phyloP scores from a whole-genome alignment of 1,140 invertebrate genomes.

The Drosophila quadrilineata region DNA sequence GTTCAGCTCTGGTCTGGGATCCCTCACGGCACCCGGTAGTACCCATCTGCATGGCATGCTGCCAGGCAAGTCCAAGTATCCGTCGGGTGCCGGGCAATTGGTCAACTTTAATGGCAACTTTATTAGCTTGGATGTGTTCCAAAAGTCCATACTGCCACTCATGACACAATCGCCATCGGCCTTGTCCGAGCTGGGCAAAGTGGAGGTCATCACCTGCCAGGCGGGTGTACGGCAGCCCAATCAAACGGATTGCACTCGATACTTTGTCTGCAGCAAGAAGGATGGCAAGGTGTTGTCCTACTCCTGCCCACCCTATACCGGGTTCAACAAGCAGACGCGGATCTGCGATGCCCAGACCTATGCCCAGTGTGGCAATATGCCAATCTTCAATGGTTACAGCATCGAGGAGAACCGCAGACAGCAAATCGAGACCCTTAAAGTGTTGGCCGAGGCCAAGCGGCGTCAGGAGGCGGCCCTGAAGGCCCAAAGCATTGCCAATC shows the following conservation, averaged over 20 bases:
- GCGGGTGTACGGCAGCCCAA: conserved; percentile 82
- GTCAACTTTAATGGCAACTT: conserved; percentile 78
- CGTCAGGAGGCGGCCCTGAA: conserved; percentile 64
- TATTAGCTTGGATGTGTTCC: conserved; percentile 72
- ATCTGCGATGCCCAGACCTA: conserved; percentile 81
- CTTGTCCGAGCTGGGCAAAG: conserved; percentile 52
- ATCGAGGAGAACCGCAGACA: conserved; percentile 62
- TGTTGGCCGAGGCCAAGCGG: conserved; percentile 63
- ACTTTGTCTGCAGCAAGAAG: conserved; percentile 82
- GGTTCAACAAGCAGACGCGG: conserved; percentile 81
- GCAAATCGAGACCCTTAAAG: conserved; percentile 67
- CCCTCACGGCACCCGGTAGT: not conserved
- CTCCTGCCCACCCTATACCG: conserved; percentile 82
- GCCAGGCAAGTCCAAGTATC: conserved; percentile 28
- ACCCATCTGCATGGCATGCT: conserved; percentile 7
- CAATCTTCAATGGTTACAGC: conserved; percentile 44
- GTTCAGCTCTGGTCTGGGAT: conserved; percentile 30
- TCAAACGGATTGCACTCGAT: conserved; percentile 82
- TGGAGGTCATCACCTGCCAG: conserved; percentile 81
- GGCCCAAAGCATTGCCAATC: conserved; percentile 63
- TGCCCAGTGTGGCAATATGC: conserved; percentile 64
- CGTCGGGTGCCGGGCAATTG: conserved; percentile 30
- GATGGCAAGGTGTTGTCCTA: conserved; percentile 81
- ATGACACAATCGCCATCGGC: conserved; percentile 43
- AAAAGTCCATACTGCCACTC: conserved; percentile 71